Conservation (phyloP, 2,888 invertebrate species). For the Serrognathus titanus region DNA sequence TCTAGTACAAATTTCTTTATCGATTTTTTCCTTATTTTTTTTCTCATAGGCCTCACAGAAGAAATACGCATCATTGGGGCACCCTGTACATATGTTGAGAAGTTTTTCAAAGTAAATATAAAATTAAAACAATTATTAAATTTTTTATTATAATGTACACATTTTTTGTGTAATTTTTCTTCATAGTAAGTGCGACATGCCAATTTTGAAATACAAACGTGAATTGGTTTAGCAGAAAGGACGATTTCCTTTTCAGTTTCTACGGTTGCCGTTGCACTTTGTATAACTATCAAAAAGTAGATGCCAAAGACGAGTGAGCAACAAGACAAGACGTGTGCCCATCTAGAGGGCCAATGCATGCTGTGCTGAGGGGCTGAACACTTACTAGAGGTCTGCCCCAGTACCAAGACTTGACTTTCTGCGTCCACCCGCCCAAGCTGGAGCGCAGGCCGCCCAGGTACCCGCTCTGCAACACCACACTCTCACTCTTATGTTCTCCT, state of each 20-base stretch:
- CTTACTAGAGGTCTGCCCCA: slow-evolving; percentile 97
- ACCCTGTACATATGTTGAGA: too few species aligned
- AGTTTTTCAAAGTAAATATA: too few species aligned
- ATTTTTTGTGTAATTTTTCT: too few species aligned
- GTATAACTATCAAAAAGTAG: slow-evolving; percentile 4
- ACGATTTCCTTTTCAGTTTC: neutral
- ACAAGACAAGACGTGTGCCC: slow-evolving; percentile 22
- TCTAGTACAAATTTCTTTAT: too few species aligned
- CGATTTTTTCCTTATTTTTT: too few species aligned
- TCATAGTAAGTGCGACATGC: too few species aligned
- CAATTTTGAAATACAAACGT: neutral
- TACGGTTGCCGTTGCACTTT: slow-evolving; percentile 5
- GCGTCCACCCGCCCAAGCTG: slow-evolving; percentile 93
- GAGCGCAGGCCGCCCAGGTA: slow-evolving; percentile 91
- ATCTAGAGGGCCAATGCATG: slow-evolving; percentile 13
- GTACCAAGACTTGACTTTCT: slow-evolving; percentile 96
- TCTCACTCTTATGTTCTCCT: slow-evolving; percentile 25
- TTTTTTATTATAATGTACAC: too few species aligned
- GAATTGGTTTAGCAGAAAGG: neutral
- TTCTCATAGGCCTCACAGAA: too few species aligned
- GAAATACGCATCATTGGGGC: too few species aligned
- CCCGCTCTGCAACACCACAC: slow-evolving; percentile 68
- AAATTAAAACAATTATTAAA: too few species aligned
- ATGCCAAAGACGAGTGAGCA: slow-evolving; percentile 12
- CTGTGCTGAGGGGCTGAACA: slow-evolving; percentile 38